These are phyloP conservation scores for Mizuhopecten yessoensis DNA, from an alignment of 1,140 invertebrate species.

Conservation along the genomic window DNA sequence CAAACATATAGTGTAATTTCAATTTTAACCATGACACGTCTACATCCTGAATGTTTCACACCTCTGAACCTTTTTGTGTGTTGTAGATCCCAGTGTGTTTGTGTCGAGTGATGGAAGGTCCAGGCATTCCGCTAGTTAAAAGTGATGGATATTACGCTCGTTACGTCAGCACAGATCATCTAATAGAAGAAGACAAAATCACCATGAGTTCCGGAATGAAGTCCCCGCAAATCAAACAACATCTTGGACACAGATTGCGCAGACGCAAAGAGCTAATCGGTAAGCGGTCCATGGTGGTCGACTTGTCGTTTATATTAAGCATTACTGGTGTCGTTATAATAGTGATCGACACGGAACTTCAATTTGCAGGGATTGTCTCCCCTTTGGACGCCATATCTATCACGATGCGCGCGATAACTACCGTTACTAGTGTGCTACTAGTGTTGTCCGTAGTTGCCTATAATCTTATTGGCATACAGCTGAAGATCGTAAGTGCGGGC, in stretches of 20 bases:
- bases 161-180: slow-evolving; percentile 74
- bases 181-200: slow-evolving; percentile 59
- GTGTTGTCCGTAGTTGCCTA: slow-evolving; percentile 71
- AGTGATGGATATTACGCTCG: slow-evolving; percentile 68
- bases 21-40: too few species aligned
- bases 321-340: slow-evolving; percentile 72
- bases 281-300: slow-evolving; percentile 71
- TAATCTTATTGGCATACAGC: slow-evolving; percentile 71
- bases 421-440: slow-evolving; percentile 70
- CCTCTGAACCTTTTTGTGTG: slow-evolving; percentile 55
- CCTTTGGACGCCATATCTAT: slow-evolving; percentile 62
- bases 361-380: slow-evolving; percentile 62
- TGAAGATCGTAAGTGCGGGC: slow-evolving; percentile 73
- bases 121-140: slow-evolving; percentile 66
- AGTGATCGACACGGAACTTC: slow-evolving; percentile 75
- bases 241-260: slow-evolving; percentile 74
- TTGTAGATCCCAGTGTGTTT: background rate
- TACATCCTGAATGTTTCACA: too few species aligned
- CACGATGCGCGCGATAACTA: slow-evolving; percentile 69
- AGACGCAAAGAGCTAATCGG: slow-evolving; percentile 73
- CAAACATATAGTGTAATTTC: too few species aligned
- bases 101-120: slow-evolving; percentile 65
- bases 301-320: slow-evolving; percentile 71
- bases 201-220: slow-evolving; percentile 63
- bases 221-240: slow-evolving; percentile 61